Conservation (phyloP, 2,797 vertebrate genomes). For the Chaenodraco wilsoni region DNA sequence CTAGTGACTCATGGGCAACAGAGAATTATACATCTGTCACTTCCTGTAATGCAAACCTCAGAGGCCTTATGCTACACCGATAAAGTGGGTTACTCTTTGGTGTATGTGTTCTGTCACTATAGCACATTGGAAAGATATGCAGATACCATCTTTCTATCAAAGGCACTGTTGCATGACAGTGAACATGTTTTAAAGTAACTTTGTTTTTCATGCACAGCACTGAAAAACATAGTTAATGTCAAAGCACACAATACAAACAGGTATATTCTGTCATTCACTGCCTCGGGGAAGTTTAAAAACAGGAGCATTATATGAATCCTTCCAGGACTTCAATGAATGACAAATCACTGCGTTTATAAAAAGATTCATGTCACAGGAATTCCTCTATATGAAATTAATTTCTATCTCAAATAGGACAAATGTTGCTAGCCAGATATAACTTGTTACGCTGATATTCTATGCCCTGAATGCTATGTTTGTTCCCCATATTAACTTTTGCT, state of each 20-base stretch:
- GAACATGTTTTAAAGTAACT: conserved; percentile 24
- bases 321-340: too few species aligned
- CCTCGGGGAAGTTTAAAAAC: too few species aligned
- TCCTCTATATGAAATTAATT: too few species aligned
- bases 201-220: conserved; percentile 24
- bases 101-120: neutral
- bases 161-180: conserved; percentile 27
- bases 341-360: too few species aligned
- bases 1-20: conserved; percentile 62
- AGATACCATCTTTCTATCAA: conserved; percentile 25
- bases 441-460: neutral
- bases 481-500: neutral
- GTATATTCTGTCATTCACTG: too few species aligned
- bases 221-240: conserved; percentile 8
- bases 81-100: conserved; percentile 42
- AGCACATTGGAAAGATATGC: neutral
- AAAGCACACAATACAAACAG: neutral
- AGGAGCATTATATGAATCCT: too few species aligned
- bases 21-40: conserved; percentile 70
- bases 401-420: conserved; percentile 11
- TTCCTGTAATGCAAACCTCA: conserved; percentile 56
- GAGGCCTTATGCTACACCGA: conserved; percentile 44
- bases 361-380: too few species aligned
- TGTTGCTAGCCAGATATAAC: neutral
- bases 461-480: neutral